Evolutionary conservation across 2,797 vertebrate species (phyloP).

Genomic region (Pseudotriccus pelzelni): DNA sequence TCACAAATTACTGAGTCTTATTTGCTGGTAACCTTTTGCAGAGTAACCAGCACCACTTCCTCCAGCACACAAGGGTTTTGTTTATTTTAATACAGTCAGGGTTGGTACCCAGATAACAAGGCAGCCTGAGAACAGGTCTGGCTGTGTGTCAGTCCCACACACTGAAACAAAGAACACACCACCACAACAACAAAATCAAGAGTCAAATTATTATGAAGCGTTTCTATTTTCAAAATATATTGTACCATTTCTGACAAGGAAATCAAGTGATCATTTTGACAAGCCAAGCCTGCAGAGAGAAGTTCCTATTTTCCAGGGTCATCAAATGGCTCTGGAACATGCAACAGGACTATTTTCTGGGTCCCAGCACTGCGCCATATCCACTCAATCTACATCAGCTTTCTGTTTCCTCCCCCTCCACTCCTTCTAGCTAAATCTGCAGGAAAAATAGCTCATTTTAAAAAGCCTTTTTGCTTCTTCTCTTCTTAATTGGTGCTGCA

Average conservation of each 20-base stretch:
- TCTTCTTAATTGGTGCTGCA: neutral
- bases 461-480: neutral
- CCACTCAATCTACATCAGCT: neutral
- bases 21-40: neutral
- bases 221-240: neutral
- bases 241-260: neutral
- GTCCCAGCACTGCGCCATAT: neutral
- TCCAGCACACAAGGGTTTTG: neutral
- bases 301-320: neutral
- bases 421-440: neutral
- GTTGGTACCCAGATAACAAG: neutral
- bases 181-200: neutral
- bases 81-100: neutral
- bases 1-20: neutral
- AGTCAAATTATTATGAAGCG: neutral
- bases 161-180: neutral
- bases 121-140: neutral
- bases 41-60: conserved; percentile 1
- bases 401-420: neutral
- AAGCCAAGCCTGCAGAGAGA: neutral
- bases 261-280: neutral
- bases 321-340: neutral
- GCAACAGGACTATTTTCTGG: neutral
- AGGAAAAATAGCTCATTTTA: neutral
- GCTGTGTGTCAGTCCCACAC: neutral